Base-by-base conservation (phyloP, 2,797 vertebrate species). In the Sphaeramia orbicularis region DNA sequence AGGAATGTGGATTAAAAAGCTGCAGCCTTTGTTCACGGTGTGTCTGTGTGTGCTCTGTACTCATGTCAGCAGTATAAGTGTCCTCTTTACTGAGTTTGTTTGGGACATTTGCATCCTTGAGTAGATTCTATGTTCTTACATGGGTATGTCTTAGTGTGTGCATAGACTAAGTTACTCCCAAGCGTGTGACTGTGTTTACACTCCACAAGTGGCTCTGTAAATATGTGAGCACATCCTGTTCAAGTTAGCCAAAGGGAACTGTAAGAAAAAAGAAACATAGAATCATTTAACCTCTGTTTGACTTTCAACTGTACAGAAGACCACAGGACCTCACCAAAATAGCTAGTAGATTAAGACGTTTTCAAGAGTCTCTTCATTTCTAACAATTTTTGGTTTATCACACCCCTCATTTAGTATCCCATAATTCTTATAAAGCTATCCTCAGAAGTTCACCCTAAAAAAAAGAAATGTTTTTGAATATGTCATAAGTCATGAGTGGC, bases 181-280 rank as follows among this genome's bases (percentile, higher is more conserved):
- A 36, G 49, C 57, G 41, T 50, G 0, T 65, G 59, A 24, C 48
- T 21, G 21, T 49, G 41, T 67, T 72, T 61, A 72, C 65, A 47
- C 56, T 40, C 16, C 0, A 9, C 38, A 24, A 21, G 6, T 68
- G 36, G 2, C 24, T 71, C 27, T 63, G 42, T 71, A 64, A 81
- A 76, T 60, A 64, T 47, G 37, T 45, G 38, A 70, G 54, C 54
- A 62, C 60, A 68, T 71, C 57, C 19, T 56, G 56, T 10, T 74
- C 45, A 18, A 58, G 38, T 59, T 27, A 42, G 21, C 47, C n/a
- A 27, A n/a, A 40, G 21, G 14, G 49, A 62, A 8, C n/a, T 15
- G 30, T 12, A 19, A 40, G 3, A 43, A 18, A 61, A 64, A 63
- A 21, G 18, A 4, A 30, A 3, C n/a, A n/a, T n/a, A n/a, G n/a